Evolutionary conservation across 2,888 invertebrate genomes (phyloP).

Genomic region (Scrobipalpa costella): DNA sequence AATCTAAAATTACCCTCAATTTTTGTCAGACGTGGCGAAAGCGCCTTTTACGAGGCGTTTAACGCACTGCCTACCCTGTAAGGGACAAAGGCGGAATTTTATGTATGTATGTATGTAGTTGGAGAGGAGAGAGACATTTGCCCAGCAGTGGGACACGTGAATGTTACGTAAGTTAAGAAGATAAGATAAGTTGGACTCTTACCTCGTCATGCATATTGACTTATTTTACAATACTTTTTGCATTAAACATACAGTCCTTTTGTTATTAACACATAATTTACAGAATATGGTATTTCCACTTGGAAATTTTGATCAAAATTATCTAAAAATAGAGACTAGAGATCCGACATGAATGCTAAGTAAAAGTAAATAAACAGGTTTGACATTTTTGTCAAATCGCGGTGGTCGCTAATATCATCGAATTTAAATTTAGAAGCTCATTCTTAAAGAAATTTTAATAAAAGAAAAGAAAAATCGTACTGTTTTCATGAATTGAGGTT

Average conservation of each 20-base stretch:
- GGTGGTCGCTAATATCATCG: neutral
- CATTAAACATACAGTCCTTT: neutral
- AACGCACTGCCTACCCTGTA: too few species aligned
- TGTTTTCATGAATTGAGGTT: neutral
- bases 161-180: too few species aligned
- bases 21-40: too few species aligned
- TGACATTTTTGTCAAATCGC: constrained; percentile 1
- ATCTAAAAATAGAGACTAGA: neutral
- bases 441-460: too few species aligned
- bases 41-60: too few species aligned
- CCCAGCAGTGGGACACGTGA: too few species aligned
- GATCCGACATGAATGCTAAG: neutral
- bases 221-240: neutral
- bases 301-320: constrained; percentile 29
- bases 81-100: too few species aligned
- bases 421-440: neutral
- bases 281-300: constrained; percentile 19
- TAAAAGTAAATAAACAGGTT: neutral
- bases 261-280: constrained; percentile 16
- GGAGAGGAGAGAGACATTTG: too few species aligned
- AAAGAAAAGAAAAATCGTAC: neutral
- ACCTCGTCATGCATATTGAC: constrained; percentile 68
- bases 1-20: too few species aligned
- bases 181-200: constrained; percentile 29
- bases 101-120: too few species aligned